These are phyloP conservation scores for Leucania comma DNA, from an alignment of 2,888 invertebrate species.

Conservation along the genomic window DNA sequence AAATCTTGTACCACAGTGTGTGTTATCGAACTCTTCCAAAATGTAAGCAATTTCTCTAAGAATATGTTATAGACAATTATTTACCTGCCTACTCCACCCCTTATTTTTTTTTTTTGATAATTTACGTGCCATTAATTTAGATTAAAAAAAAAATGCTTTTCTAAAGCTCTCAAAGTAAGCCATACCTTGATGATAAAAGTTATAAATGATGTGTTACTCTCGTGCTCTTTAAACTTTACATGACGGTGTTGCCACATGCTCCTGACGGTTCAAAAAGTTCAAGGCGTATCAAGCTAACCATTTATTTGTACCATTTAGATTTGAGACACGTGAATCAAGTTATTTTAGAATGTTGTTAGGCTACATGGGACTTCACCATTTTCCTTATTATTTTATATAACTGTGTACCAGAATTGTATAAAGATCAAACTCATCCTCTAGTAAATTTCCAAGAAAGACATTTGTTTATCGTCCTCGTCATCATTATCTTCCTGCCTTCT, in stretches of 20 bases:
- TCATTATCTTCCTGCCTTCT: not conserved
- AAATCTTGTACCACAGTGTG: no score
- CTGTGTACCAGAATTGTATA: not conserved
- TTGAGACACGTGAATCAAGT: conserved; percentile 16
- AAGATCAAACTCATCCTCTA: no score
- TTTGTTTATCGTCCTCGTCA: not conserved
- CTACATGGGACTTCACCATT: not conserved
- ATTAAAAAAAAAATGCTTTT: no score
- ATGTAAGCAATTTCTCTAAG: no score
- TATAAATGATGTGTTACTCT: conserved; percentile 24
- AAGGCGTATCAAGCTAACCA: conserved; percentile 42
- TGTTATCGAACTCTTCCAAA: no score
- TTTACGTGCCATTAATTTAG: no score
- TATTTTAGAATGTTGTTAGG: conserved; percentile 37
- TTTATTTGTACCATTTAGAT: conserved; percentile 46
- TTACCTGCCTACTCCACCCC: no score
- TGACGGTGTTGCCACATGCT: conserved; percentile 32
- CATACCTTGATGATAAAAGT: not conserved
- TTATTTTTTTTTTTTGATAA: no score
- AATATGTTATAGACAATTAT: no score
- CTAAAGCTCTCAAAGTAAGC: not conserved
- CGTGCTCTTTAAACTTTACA: conserved; percentile 43
- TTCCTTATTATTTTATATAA: not conserved
- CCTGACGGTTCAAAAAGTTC: conserved; percentile 51
- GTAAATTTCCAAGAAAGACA: not conserved